These are phyloP conservation scores for Centropristis striata DNA, from an alignment of 2,113 vertebrate genomes.

Conservation along the genomic window DNA sequence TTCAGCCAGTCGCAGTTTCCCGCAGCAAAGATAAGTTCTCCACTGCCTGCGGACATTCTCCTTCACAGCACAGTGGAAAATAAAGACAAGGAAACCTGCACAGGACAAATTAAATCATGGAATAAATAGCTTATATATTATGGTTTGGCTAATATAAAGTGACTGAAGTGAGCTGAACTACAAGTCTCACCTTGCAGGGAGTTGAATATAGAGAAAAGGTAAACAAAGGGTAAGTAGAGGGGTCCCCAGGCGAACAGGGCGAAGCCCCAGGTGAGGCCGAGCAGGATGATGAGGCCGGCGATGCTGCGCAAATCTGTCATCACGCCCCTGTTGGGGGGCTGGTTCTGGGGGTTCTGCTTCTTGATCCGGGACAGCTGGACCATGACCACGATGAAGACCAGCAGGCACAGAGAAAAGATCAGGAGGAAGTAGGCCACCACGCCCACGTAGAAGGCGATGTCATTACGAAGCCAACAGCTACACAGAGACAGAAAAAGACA, in stretches of 20 bases:
- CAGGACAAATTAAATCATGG: conserved; percentile 29
- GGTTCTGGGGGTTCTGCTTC: conserved; percentile 93
- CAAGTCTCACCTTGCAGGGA: conserved; percentile 91
- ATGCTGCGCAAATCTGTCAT: conserved; percentile 91
- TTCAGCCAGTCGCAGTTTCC: conserved; percentile 91
- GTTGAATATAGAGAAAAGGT: conserved; percentile 96
- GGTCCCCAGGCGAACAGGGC: conserved; percentile 95
- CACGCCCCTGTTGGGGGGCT: conserved; percentile 87
- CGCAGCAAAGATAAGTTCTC: conserved; percentile 95
- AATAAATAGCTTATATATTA: neutral
- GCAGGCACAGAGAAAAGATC: conserved; percentile 90
- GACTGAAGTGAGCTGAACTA: neutral
- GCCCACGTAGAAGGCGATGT: conserved; percentile 90
- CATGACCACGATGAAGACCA: conserved; percentile 95
- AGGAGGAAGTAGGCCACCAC: conserved; percentile 94
- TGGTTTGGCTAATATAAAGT: too few species aligned
- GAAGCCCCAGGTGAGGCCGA: conserved; percentile 98
- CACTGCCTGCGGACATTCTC: conserved; percentile 95
- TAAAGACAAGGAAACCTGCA: conserved; percentile 94
- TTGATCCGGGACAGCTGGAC: conserved; percentile 95
- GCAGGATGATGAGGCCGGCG: conserved; percentile 90
- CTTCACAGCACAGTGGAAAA: conserved; percentile 96
- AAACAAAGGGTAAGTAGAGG: conserved; percentile 90
- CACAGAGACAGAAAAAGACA: conserved; percentile 16
- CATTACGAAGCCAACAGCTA: conserved; percentile 95